phyloP scores from a whole-genome alignment of 2,888 invertebrate species.

The Tolmerus cingulatus region DNA sequence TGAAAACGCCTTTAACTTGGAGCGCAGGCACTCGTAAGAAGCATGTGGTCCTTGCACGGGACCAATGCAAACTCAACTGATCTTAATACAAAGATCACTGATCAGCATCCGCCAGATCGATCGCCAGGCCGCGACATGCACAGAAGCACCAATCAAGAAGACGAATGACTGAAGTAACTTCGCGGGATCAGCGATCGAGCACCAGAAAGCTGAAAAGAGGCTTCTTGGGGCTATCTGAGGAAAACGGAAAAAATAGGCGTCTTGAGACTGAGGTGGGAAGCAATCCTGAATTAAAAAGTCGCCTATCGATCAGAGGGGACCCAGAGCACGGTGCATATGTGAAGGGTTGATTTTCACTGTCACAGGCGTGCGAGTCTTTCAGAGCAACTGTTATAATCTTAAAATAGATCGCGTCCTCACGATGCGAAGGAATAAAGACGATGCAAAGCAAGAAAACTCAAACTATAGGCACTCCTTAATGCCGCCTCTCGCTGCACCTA shows the following conservation, averaged over 20 bases:
- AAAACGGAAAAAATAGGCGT: neutral
- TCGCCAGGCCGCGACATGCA: neutral
- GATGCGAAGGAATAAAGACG: neutral
- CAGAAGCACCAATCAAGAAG: neutral
- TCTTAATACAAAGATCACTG: constrained; percentile 30
- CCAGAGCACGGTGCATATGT: neutral
- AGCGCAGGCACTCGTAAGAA: neutral
- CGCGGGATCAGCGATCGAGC: neutral
- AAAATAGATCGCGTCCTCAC: constrained; percentile 16
- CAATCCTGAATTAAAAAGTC: neutral
- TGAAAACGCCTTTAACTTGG: neutral
- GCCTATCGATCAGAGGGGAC: neutral
- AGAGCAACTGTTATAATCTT: constrained; percentile 24
- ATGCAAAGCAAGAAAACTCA: neutral
- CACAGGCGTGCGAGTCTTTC: neutral
- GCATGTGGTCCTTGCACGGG: constrained; percentile 33
- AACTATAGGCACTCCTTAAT: neutral
- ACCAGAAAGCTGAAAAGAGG: neutral
- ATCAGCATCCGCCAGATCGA: constrained; percentile 15
- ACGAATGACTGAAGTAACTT: neutral
- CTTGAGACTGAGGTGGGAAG: neutral
- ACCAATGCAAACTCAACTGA: constrained; percentile 37
- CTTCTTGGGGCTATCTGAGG: neutral
- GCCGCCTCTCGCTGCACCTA: neutral
- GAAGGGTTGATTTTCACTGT: constrained; percentile 7